These are phyloP conservation scores for Cynoglossus semilaevis DNA, from an alignment of 2,113 vertebrate genomes.

Conservation along the genomic window DNA sequence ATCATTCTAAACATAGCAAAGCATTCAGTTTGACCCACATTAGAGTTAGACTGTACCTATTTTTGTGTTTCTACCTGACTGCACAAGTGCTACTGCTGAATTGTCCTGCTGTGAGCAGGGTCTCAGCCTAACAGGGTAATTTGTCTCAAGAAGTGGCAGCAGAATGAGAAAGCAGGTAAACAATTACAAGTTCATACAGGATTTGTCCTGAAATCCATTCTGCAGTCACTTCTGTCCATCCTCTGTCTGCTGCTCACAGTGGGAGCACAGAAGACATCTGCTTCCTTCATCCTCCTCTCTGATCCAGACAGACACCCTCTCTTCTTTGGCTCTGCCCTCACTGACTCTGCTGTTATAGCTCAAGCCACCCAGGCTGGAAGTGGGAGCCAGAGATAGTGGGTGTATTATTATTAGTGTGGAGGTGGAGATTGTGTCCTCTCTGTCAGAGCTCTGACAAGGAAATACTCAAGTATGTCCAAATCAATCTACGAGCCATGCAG, in stretches of 20 bases:
- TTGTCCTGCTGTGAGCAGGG: conserved; percentile 22
- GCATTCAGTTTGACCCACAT: not conserved
- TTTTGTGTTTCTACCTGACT: not conserved
- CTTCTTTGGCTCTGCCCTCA: conserved; percentile 10
- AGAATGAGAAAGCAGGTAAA: conserved; percentile 11
- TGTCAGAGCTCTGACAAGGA: conserved; percentile 10
- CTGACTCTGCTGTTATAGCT: conserved; percentile 33
- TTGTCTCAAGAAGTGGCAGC: conserved; percentile 14
- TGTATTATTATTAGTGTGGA: conserved; percentile 36
- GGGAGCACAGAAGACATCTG: conserved; percentile 45
- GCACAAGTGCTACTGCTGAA: conserved; percentile 1
- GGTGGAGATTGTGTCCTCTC: conserved; percentile 32
- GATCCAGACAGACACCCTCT: conserved; percentile 30
- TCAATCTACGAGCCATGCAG: conserved; percentile 33
- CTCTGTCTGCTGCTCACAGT: conserved; percentile 25
- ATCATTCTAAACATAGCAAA: conserved; percentile 17
- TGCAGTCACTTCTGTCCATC: conserved; percentile 13
- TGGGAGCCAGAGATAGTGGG: conserved; percentile 1
- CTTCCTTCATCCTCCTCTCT: conserved; percentile 40
- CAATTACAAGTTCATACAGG: conserved; percentile 14
- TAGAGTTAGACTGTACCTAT: no score
- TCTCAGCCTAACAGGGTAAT: conserved; percentile 24
- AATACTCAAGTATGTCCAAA: conserved; percentile 33
- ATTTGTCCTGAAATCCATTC: conserved; percentile 40
- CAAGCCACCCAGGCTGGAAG: conserved; percentile 46